Conservation (phyloP, 2,888 invertebrate species). For the Macrosiphum euphorbiae region DNA sequence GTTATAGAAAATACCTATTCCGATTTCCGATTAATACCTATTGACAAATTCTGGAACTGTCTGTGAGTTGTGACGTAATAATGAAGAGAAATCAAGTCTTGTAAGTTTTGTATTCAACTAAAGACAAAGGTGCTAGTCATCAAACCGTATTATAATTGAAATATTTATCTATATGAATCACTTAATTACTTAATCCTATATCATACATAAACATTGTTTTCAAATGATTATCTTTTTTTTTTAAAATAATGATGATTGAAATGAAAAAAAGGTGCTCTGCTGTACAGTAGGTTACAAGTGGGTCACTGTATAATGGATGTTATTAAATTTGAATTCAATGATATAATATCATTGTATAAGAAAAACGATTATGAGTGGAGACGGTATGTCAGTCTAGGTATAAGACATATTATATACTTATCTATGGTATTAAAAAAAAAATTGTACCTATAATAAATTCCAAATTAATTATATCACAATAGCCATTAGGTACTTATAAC, state of each 20-base stretch:
- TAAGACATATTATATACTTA: too few relatives aligned
- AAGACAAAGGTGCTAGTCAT: slow-evolving; percentile 1
- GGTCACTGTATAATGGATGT: too few relatives aligned
- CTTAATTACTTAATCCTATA: neutral
- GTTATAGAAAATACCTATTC: slow-evolving; percentile 18
- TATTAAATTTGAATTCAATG: too few relatives aligned
- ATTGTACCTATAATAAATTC: too few relatives aligned
- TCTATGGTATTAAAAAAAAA: too few relatives aligned
- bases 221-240: neutral
- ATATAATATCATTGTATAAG: too few relatives aligned
- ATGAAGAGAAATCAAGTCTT: slow-evolving; percentile 15
- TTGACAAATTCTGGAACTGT: neutral
- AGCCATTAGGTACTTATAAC: too few relatives aligned
- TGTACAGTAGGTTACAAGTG: too few relatives aligned
- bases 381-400: too few relatives aligned
- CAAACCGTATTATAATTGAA: neutral
- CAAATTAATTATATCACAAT: too few relatives aligned
- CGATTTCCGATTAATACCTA: neutral
- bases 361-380: too few relatives aligned
- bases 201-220: neutral
- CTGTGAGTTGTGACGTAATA: neutral
- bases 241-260: neutral
- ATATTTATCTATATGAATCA: neutral
- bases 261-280: too few relatives aligned
- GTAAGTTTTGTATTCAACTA: slow-evolving; percentile 24